These are phyloP conservation scores for Quadroppia sp. DNA, from an alignment of 2,888 invertebrate genomes.

Conservation along the genomic window DNA sequence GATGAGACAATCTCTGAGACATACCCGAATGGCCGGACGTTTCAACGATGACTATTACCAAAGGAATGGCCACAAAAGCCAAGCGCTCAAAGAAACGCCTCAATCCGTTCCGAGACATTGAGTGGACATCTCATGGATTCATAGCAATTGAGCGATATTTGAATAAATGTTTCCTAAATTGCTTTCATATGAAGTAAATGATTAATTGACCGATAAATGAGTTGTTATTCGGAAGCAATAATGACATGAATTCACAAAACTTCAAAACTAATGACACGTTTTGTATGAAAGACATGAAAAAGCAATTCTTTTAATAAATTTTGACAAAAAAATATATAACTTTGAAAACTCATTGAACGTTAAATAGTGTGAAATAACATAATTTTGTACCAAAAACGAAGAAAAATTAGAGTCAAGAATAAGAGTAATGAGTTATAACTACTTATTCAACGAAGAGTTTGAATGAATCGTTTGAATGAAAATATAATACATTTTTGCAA, in stretches of 20 bases:
- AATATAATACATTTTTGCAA: background rate
- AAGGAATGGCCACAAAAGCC: slow-evolving; percentile 6
- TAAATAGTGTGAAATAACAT: background rate
- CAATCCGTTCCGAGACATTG: slow-evolving; percentile 26
- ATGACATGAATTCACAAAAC: background rate
- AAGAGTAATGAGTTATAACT: background rate
- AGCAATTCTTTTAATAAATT: background rate
- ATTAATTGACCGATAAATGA: too few relatives aligned
- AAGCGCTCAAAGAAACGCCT: slow-evolving; percentile 13
- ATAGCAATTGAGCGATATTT: background rate
- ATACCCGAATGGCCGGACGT: background rate
- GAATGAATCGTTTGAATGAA: background rate
- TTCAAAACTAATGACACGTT: background rate
- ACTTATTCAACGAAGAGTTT: background rate
- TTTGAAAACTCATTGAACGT: background rate
- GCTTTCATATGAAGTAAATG: background rate
- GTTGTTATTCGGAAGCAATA: background rate
- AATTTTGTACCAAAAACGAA: slow-evolving; percentile 3
- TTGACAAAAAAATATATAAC: background rate
- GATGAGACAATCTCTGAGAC: background rate
- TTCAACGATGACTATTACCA: background rate
- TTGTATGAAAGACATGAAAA: background rate
- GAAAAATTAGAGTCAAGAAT: too few relatives aligned
- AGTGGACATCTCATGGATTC: slow-evolving; percentile 32
- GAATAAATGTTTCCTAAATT: background rate